These are phyloP conservation scores for Orchestes rusci DNA, from an alignment of 2,888 invertebrate species.

Conservation along the genomic window DNA sequence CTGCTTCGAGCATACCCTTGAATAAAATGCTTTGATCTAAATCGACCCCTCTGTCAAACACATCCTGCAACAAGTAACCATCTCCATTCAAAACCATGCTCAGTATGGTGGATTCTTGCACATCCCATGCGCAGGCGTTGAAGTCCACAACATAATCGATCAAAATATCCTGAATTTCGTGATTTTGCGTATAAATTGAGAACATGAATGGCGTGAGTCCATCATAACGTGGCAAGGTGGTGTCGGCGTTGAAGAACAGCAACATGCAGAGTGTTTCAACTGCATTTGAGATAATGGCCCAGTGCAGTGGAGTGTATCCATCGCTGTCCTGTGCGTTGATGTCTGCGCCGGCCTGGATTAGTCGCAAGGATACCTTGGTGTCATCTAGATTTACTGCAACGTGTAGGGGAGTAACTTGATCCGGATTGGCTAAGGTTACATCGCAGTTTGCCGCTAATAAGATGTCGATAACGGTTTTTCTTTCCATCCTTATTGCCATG, in stretches of 20 bases:
- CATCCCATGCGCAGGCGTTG: slow-evolving; percentile 23
- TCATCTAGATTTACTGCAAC: slow-evolving; percentile 27
- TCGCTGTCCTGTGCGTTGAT: slow-evolving; percentile 29
- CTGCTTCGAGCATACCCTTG: too few species aligned
- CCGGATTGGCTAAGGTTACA: slow-evolving; percentile 28
- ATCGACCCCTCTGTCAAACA: slow-evolving; percentile 30
- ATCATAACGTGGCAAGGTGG: slow-evolving; percentile 24
- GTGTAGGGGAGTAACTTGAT: slow-evolving; percentile 32
- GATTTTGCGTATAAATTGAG: slow-evolving; percentile 23
- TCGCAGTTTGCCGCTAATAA: slow-evolving; percentile 31
- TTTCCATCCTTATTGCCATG: slow-evolving; percentile 25
- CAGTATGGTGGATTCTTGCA: slow-evolving; percentile 28
- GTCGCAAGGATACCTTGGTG: slow-evolving; percentile 25
- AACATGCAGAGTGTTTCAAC: slow-evolving; percentile 33
- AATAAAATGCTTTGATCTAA: slow-evolving; percentile 23
- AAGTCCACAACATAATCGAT: slow-evolving; percentile 31
- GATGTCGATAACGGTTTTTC: slow-evolving; percentile 19
- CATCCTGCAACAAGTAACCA: slow-evolving; percentile 27
- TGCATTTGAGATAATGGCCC: slow-evolving; percentile 25
- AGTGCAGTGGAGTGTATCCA: slow-evolving; percentile 31
- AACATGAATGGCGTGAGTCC: slow-evolving; percentile 32
- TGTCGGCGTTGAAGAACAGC: slow-evolving; percentile 33
- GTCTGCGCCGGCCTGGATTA: slow-evolving; percentile 32
- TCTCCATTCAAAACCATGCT: slow-evolving; percentile 27
- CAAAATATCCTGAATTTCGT: slow-evolving; percentile 26